Percentiles rank a stretch among this genome's conserved stretches.
These are phyloP conservation scores for Malurus splendens DNA, from an alignment of 2,797 vertebrate genomes.

Conservation along the genomic window DNA sequence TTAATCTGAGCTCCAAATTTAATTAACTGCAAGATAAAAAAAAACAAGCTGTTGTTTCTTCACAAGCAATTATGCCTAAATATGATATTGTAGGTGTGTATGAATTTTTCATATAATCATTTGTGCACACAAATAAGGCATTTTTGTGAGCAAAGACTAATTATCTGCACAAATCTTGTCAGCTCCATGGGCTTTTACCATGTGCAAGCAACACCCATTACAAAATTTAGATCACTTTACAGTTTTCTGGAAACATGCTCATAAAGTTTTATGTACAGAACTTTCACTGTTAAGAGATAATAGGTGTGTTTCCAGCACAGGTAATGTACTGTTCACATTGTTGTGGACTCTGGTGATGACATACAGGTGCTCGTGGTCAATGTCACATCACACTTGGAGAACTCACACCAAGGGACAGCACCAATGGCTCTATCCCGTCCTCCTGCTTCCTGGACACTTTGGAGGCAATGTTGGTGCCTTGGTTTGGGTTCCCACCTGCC, in stretches of 20 bases:
- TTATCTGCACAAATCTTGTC: slow-evolving; percentile 1
- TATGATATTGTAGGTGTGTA: background rate
- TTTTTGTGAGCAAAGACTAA: slow-evolving; percentile 25
- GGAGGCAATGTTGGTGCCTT: background rate
- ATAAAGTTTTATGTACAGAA: background rate
- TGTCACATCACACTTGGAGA: background rate
- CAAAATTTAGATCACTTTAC: background rate
- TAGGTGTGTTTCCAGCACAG: background rate
- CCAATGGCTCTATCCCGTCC: background rate
- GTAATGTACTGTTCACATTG: background rate
- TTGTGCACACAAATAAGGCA: slow-evolving; percentile 30
- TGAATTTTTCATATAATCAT: slow-evolving; percentile 40
- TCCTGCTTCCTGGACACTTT: background rate
- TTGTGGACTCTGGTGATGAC: background rate
- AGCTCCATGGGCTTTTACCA: background rate
- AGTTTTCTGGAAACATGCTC: background rate
- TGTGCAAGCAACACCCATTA: rapidly evolving
- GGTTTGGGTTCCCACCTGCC: background rate
- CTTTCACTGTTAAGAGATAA: background rate
- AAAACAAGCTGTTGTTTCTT: slow-evolving; percentile 17
- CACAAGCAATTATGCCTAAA: slow-evolving; percentile 22
- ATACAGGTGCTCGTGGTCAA: rapidly evolving
- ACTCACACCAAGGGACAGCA: background rate
- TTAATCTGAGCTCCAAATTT: slow-evolving; percentile 32
- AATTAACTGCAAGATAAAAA: slow-evolving; percentile 31